Evolutionary conservation across 2,797 vertebrate genomes (phyloP), one percentile per base, ranked within the genome.

Genomic region (Streptopelia turtur): DNA sequence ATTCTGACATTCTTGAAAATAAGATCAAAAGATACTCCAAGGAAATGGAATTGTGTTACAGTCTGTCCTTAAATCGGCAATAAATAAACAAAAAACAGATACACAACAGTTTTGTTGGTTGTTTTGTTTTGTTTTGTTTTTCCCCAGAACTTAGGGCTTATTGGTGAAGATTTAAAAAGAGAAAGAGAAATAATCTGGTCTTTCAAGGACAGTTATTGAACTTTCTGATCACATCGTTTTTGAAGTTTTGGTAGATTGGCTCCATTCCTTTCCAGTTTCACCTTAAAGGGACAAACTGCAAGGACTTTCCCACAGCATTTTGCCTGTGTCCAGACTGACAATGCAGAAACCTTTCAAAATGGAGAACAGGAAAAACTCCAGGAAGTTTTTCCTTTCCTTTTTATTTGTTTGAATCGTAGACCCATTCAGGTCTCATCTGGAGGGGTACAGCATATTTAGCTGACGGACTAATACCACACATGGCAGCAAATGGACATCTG

Each of bases 321-420:
- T 76, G 64, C 52, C 63, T 84, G 80, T 80, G 70, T 68, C 35
- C 39, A 57, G 86, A 72, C 83, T 88, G 28, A 70, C 74, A 87
- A 88, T 57, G 66, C 47, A 90, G 43, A 90, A 91, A 78, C 30
- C 14, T 86, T 93, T 94, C 83, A 84, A 83, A 96, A 94, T 11
- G 56, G 52, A 81, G 79, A 87, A 28, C 68, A 49, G 37, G 69
- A 93, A 93, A 95, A 81, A 28, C 47, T 63, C 21, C 53, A 50
- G 69, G 85, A 94, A 90, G 39, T 63, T 84, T 84, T 81, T 66
- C 47, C 84, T 64, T 76, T 90, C 45, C 71, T 56, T 82, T 94
- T 41, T 28, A 22, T 43, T 61, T 60, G 56, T 17, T 91, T 66
- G 39, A n/a, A 28, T 11, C 76, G 23, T 16, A 65, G 55, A 83